These are phyloP conservation scores for Anguilla megastoma DNA, from an alignment of 2,797 vertebrate genomes.

Conservation along the genomic window DNA sequence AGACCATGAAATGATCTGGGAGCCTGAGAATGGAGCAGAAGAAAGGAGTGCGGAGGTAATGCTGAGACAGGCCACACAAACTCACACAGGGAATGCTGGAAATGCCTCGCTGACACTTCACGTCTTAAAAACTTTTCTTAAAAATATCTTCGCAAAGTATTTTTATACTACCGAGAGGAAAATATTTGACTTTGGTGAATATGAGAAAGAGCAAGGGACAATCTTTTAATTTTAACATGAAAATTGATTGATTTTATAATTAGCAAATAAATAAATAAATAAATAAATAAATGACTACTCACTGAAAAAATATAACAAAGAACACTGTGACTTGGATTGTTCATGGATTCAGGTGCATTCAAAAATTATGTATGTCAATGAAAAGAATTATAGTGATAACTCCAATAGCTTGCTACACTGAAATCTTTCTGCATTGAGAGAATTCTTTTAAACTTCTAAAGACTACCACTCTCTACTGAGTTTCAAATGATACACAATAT, in stretches of 20 bases:
- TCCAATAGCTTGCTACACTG: neutral
- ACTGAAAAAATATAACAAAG: no score
- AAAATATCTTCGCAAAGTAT: neutral
- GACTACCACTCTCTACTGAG: neutral
- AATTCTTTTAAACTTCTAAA: no score
- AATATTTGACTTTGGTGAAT: neutral
- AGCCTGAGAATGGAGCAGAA: neutral
- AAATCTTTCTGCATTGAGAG: no score
- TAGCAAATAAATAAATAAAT: neutral
- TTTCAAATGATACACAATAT: no score
- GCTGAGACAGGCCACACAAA: neutral
- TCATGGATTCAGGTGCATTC: no score
- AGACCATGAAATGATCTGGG: slow-evolving; percentile 12
- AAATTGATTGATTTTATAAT: neutral
- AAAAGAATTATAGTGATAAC: neutral
- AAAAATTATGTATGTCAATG: neutral
- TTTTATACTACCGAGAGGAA: neutral
- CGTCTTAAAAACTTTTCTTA: no score
- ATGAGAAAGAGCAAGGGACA: neutral
- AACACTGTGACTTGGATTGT: no score
- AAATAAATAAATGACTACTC: no score
- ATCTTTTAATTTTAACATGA: neutral
- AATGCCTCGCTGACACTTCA: neutral
- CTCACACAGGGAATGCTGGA: neutral
- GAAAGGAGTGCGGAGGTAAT: neutral